Base-by-base conservation (phyloP, 1,140 invertebrate species). In the Cecropterus lyciades region DNA sequence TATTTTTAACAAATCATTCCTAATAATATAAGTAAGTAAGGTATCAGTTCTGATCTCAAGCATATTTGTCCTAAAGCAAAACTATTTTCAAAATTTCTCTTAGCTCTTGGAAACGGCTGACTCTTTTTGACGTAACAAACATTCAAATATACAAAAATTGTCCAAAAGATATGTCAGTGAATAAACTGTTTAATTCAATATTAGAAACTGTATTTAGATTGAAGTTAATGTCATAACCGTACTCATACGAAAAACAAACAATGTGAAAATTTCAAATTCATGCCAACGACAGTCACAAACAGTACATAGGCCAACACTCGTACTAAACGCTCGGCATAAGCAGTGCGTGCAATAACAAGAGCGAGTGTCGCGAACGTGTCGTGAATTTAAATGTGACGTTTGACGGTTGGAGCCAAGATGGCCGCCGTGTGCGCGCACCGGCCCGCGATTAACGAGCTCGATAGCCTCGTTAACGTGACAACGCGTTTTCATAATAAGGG, bases 321-420 rank as follows among this genome's bases (percentile, higher is more conserved):
- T 63, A 42, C 55, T 46, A 37, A 63, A 51, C 49, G 60, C 60
- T 14, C 33, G 59, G 17, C 33, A 37, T 51, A 67, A 67, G 60
- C 46, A 56, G 37, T 65, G 64, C 59, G 46, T 65, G 59, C 40
- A 51, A 63, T 51, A 69, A 73, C 67, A 65, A 48, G 65, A 66
- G 62, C 53, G 27, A 64, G 65, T 68, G 72, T 52, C 67, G 65
- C 64, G 65, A 49, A 74, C 79, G 79, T 80, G 79, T 73, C 49
- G 55, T 67, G 79, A 79, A 80, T 80, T 53, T 52, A 67, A 80
- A 80, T 80, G 73, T 68, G 74, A 73, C 70, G 69, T 75, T 77
- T 75, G 59, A 15, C 48, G n/a, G 65, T 72, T 76, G 56, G 77
- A 71, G 73, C 71, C 79, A 70, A 68, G 68, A 67, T 74, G 72